Evolutionary conservation across 2,888 invertebrate species (phyloP).

Genomic region (Lepidocyrtinus sp.): DNA sequence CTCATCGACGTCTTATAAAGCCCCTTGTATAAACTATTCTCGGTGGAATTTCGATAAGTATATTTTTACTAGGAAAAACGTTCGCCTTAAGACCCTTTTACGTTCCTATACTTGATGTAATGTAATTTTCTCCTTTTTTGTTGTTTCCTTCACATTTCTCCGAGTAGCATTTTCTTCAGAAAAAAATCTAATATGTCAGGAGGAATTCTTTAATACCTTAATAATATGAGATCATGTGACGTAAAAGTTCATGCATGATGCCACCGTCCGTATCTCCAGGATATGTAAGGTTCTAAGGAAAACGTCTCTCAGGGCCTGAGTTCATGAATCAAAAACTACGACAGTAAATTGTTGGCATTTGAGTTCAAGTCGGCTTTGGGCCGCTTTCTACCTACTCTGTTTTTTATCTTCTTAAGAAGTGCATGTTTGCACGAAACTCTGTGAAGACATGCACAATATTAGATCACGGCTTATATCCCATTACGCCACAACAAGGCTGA

Average conservation of each 20-base stretch:
- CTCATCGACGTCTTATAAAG: not conserved
- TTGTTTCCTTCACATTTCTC: conserved; percentile 9
- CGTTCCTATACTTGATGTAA: not conserved
- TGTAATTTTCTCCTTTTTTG: not conserved
- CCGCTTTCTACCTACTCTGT: not conserved
- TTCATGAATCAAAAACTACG: conserved; percentile 8
- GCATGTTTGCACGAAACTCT: not conserved
- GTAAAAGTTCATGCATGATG: no score
- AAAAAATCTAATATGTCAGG: conserved; percentile 7
- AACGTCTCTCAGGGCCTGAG: not conserved
- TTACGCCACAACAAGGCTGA: not conserved
- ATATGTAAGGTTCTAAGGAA: not conserved
- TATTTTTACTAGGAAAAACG: conserved; percentile 5
- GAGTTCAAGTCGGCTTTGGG: not conserved
- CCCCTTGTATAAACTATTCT: not conserved
- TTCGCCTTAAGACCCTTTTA: not conserved
- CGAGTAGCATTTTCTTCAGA: not conserved
- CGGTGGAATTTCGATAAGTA: not conserved
- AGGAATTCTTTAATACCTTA: conserved; percentile 1
- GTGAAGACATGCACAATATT: not conserved
- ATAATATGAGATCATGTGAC: conserved; percentile 3
- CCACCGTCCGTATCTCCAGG: no score
- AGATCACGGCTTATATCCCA: not conserved
- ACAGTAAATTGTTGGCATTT: conserved; percentile 4
- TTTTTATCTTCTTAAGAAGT: not conserved